Percentiles rank a stretch among this genome's conserved stretches.
These are phyloP conservation scores for Drosophila differens DNA, from an alignment of 2,888 invertebrate species.

Conservation along the genomic window DNA sequence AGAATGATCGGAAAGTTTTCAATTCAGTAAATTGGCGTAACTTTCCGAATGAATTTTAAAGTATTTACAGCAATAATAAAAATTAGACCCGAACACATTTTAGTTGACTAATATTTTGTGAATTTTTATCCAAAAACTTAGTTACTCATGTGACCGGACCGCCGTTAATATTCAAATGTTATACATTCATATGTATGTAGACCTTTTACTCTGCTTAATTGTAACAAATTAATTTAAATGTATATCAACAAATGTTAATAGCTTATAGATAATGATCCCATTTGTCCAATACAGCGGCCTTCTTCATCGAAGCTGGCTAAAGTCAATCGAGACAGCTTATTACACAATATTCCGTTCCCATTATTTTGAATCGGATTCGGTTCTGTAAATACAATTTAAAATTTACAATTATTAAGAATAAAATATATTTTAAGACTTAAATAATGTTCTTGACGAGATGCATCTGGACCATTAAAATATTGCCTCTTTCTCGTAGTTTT, in stretches of 20 bases:
- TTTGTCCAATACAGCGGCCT: slow-evolving; percentile 94
- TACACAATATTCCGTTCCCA: slow-evolving; percentile 88
- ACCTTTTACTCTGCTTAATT: slow-evolving; percentile 29
- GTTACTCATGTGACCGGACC: not conserved
- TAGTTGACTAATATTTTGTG: not conserved
- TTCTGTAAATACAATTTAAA: slow-evolving; percentile 75
- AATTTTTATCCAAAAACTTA: not conserved
- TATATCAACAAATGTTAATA: slow-evolving; percentile 85
- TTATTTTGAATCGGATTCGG: slow-evolving; percentile 85
- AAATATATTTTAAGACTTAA: not conserved
- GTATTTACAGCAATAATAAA: slow-evolving; percentile 1
- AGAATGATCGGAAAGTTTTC: not conserved
- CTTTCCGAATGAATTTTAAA: not conserved
- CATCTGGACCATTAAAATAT: not conserved
- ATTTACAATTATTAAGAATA: not conserved
- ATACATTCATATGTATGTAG: slow-evolving; percentile 17
- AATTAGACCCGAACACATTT: not conserved
- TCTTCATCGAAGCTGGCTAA: slow-evolving; percentile 96
- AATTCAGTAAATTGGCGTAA: not conserved
- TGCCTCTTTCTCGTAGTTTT: not conserved
- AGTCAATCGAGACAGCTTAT: slow-evolving; percentile 93
- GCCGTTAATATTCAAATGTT: slow-evolving; percentile 9
- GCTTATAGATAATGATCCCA: slow-evolving; percentile 92
- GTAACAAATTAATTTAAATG: slow-evolving; percentile 53
- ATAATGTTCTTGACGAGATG: not conserved